Evolutionary conservation across 2,797 vertebrate species (phyloP).

Genomic region (Cephalopachus bancanus): DNA sequence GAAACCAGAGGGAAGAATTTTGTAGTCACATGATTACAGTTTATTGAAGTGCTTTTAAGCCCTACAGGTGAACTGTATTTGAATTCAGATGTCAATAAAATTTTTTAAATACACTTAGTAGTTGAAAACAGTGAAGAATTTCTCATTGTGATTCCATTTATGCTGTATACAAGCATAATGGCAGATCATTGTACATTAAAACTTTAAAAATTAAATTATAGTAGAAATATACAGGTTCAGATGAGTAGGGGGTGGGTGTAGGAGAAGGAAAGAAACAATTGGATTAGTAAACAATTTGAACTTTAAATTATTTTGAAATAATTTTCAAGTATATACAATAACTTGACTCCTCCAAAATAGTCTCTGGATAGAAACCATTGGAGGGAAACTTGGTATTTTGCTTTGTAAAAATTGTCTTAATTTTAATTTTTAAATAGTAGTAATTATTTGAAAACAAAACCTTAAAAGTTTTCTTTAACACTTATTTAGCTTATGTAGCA

Average conservation of each 20-base stretch:
- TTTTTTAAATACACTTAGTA: conserved; percentile 35
- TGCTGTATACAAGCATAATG: conserved; percentile 12
- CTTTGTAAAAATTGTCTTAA: conserved; percentile 5
- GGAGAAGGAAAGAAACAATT: neutral
- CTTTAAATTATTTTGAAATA: conserved; percentile 57
- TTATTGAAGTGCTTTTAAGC: conserved; percentile 21
- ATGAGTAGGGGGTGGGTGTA: neutral
- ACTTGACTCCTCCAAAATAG: conserved; percentile 24
- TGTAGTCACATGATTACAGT: neutral
- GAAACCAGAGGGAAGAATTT: conserved; percentile 30
- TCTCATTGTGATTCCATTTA: conserved; percentile 57
- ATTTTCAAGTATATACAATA: neutral
- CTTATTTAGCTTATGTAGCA: neutral
- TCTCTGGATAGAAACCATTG: neutral
- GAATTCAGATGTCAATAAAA: conserved; percentile 50
- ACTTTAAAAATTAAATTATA: conserved; percentile 65
- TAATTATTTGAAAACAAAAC: conserved; percentile 47
- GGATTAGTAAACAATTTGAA: conserved; percentile 49
- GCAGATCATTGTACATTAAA: conserved; percentile 22
- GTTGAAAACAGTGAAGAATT: conserved; percentile 49
- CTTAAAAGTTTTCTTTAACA: conserved; percentile 2
- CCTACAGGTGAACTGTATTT: conserved; percentile 6
- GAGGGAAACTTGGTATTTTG: neutral
- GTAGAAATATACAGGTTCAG: conserved; percentile 48
- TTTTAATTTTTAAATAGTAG: conserved; percentile 18